Base-by-base conservation (phyloP, 2,888 invertebrate species). In the Hypomecis punctinalis region DNA sequence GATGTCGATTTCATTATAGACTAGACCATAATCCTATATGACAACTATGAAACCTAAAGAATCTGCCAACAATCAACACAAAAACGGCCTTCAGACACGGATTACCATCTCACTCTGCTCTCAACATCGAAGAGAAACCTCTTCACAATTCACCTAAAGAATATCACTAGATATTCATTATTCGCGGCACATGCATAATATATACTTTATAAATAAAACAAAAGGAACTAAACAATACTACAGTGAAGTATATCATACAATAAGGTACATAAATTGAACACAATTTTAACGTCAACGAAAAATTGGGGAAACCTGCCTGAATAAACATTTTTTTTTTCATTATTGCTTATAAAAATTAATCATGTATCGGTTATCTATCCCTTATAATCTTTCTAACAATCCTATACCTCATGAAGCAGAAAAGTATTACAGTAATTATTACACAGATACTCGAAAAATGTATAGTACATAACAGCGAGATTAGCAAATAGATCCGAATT, bases 331-430 rank as follows among this genome's bases (percentile, higher is more conserved):
- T 56, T 56, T 56, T 39, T 33, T 23, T 13, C 10, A 33, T 61
- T 79, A 83, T 83, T 85, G 83, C 83, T 86, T 84, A 86, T 85
- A 84, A 83, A 86, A 87, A 79, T 81, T 79, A 86, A 88, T 84
- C 77, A 82, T 80, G 86, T 83, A 81, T 84, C 80, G 86, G 86
- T 84, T 88, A 89, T 85, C 89, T 90, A 91, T 86, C 82, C 83
- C 84, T 86, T 89, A 90, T 77, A 88, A 77, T 84, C 84, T 75
- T 78, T 79, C 90, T 91, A 91, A 89, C 86, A 83, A 84, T 86
- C 86, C 87, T 89, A 89, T 86, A 90, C 83, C 79, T 87, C 91
- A 91, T 91, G 91, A 91, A 91, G 91, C 91, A 91, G 83, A 89
- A 91, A 91, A 91, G 91, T 91, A 91, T 90, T 89, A 88, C 80